Conservation (phyloP, 2,113 vertebrate genomes). For the Indicator indicator region DNA sequence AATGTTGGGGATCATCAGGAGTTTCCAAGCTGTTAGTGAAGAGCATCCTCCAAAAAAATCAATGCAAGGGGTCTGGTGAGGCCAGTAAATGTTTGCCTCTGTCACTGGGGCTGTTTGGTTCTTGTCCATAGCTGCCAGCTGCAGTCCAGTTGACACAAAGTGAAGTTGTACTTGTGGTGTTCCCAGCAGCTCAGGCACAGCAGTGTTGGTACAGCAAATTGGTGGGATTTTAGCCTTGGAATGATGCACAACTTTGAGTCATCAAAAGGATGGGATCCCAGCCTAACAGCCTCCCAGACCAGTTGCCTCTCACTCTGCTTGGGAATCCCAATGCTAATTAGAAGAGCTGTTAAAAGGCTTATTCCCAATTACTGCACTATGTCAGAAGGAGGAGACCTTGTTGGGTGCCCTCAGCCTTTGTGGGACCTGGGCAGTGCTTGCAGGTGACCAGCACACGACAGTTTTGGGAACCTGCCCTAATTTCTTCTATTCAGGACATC, state of each 20-base stretch:
- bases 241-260: constrained; percentile 11
- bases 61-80: not conserved
- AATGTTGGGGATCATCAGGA: not conserved
- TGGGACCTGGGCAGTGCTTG: not conserved
- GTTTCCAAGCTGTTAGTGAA: not conserved
- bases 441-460: not conserved
- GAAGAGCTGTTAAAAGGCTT: constrained; percentile 31
- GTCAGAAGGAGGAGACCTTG: not conserved
- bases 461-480: not conserved
- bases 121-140: not conserved
- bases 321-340: constrained; percentile 30
- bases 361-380: not conserved
- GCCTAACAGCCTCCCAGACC: not conserved
- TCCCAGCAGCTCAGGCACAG: not conserved
- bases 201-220: not conserved
- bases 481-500: not conserved
- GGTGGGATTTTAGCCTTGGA: not conserved
- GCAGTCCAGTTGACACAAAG: rapidly evolving
- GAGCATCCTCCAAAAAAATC: not conserved
- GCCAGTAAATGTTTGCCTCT: not conserved
- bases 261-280: constrained; percentile 17
- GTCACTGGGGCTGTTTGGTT: not conserved
- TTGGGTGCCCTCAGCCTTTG: not conserved
- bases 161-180: no score
- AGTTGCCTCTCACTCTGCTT: not conserved